Base-by-base conservation (phyloP, 1,140 invertebrate species). In the Rhynchophorus ferrugineus region DNA sequence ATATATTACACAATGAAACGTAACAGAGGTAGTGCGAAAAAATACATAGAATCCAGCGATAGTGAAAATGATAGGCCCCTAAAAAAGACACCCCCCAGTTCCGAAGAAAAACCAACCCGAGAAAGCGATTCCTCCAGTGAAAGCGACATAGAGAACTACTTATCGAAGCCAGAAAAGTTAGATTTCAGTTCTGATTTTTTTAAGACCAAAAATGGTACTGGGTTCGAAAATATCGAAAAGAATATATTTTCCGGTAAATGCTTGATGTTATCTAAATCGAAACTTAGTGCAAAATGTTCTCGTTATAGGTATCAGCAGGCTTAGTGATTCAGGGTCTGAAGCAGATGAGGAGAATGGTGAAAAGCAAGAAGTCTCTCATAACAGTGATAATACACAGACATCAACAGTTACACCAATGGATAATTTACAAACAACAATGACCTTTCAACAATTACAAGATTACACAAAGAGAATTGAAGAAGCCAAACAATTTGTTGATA, bases 401-500 rank as follows among this genome's bases (percentile, higher is more conserved):
- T 14, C 11, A 20, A 1, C 7, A 54, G n/a, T 16, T 9, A 46
- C 5, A 3, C 19, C 16, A 2, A 49, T 16, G n/a, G 7, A 3
- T 13, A 24, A 19, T 24, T 1, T 55, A 70, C 29, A 20, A 33
- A 34, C 22, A 19, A n/a, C 34, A 22, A 46, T 69, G 38, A 64
- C 68, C 58, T 78, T 77, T 57, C 48, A 70, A 41, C 68, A 75
- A 60, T 62, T 77, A 14, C 67, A 74, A 59, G 59, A 71, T 18
- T 75, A 75, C 53, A 72, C 69, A 49, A 64, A 57, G 16, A 71
- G 71, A 68, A 63, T 78, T 38, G 74, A 77, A 59, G 70, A 75
- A 60, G 71, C 72, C 7, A 76, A 76, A 59, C 67, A 72, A 13
- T 69, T 72, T 29, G 69, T 78, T 33, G 68, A 73, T 46, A 72